Evolutionary conservation across 2,113 vertebrate species (phyloP).

Genomic region (Solenodon paradoxus): DNA sequence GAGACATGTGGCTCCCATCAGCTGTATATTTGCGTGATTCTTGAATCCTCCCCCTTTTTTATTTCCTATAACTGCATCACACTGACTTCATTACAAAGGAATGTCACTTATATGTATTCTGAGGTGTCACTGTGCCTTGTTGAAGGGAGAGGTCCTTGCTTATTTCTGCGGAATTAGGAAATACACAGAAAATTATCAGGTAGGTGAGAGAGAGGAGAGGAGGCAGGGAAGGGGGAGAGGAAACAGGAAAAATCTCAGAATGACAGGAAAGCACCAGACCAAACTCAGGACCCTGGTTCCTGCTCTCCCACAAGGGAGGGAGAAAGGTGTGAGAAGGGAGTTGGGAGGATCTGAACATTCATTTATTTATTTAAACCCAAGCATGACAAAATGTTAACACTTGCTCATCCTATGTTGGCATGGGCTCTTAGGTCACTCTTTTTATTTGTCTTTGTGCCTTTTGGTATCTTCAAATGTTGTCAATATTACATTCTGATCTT

Average conservation of each 20-base stretch:
- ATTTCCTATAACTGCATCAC: slow-evolving; percentile 33
- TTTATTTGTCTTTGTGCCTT: background rate
- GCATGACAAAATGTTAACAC: background rate
- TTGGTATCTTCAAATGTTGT: background rate
- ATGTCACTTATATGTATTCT: slow-evolving; percentile 23
- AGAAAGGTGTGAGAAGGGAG: background rate
- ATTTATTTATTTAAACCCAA: background rate
- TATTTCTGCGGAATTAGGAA: slow-evolving; percentile 29
- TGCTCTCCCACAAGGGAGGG: accelerated
- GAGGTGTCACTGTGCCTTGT: slow-evolving; percentile 40
- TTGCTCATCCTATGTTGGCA: background rate
- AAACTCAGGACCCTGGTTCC: background rate
- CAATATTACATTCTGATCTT: background rate
- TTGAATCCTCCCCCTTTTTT: background rate
- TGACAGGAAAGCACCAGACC: background rate
- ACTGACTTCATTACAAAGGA: slow-evolving; percentile 67
- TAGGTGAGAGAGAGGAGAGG: background rate
- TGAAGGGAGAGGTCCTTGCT: slow-evolving; percentile 17
- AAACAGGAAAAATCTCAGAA: background rate
- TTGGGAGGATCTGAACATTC: background rate
- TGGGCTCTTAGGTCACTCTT: background rate
- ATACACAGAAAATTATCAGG: background rate
- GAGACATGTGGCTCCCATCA: slow-evolving; percentile 65
- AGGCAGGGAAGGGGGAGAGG: background rate
- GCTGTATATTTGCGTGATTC: slow-evolving; percentile 46